phyloP scores from a whole-genome alignment of 2,113 vertebrate genomes.

The Saguinus midas region DNA sequence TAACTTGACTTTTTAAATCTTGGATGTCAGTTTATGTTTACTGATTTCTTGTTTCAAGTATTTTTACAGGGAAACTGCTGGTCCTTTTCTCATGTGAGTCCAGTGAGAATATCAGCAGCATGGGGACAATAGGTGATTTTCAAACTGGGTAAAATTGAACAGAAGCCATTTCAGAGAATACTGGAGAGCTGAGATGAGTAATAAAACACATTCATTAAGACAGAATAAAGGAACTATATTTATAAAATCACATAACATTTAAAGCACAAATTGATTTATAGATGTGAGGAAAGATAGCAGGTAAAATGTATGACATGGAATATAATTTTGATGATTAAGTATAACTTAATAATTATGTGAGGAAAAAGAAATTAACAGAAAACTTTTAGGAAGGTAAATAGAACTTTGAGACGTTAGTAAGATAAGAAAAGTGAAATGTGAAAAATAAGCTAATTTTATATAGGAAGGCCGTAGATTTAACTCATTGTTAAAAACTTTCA shows the following conservation, averaged over 20 bases:
- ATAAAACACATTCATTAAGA: constrained; percentile 3
- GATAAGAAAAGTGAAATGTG: constrained; percentile 5
- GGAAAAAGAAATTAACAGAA: constrained; percentile 15
- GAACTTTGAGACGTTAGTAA: constrained; percentile 8
- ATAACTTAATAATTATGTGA: not conserved
- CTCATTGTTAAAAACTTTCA: not conserved
- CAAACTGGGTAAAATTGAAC: constrained; percentile 23
- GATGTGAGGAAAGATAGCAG: not conserved
- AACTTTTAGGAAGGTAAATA: constrained; percentile 28
- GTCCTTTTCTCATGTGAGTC: not conserved
- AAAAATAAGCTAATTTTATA: constrained; percentile 27
- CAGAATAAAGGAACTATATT: not conserved
- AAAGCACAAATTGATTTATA: not conserved
- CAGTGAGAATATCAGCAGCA: not conserved
- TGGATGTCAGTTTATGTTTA: constrained; percentile 16
- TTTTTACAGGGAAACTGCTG: constrained; percentile 15
- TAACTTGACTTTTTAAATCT: constrained; percentile 41
- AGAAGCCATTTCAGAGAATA: constrained; percentile 36
- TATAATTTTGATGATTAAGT: constrained; percentile 40
- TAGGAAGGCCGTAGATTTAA: not conserved
- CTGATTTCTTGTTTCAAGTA: not conserved
- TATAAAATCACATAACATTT: not conserved
- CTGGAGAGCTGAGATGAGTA: not conserved
- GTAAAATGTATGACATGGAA: constrained; percentile 32
- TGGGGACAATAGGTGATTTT: constrained; percentile 32